Base-by-base conservation (phyloP, 2,888 invertebrate genomes). In the Amblyteles armatorius region DNA sequence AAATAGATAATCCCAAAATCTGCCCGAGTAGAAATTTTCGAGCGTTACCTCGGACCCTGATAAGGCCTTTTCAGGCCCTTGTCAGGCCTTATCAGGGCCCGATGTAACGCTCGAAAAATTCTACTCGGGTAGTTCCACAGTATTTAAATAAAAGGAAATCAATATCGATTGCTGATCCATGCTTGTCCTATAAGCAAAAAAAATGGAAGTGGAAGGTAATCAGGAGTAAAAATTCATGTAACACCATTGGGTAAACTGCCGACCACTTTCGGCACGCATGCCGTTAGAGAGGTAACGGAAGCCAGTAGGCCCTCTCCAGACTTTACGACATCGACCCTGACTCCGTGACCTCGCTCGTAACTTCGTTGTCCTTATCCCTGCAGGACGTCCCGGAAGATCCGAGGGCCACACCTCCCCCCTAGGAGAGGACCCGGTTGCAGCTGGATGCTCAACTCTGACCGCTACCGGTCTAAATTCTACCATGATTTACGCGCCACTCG, bases 401-500 rank as follows among this genome's bases (percentile, higher is more conserved):
- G 65, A 74, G 69, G 78, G 76, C 60, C 67, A 68, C 40, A n/a
- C 63, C 16, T 48, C 44, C 60, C 44, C 44, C 29, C 19, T 29
- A 52, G 68, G 63, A 77, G 71, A 67, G 55, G 69, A 40, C 74
- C 48, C 63, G 52, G 22, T 55, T 71, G 60, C 60, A 79, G 79
- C 71, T 83, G 74, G 83, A 79, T 78, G 78, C 79, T 82, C 82
- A 71, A 81, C 78, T 82, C 84, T 84, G 87, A 88, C 87, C 87
- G 81, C 85, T 78, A 55, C 69, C 19, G 85, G 85, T 85, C 87
- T 87, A 88, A 88, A 90, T 88, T 86, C 87, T 78, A 79, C 85
- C 85, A 89, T 90, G 90, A 91, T 91, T 90, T 90, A 91, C 88
- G 89, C 81, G 79, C 73, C 67, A 78, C 83, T 44, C 50, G 81